Evolutionary conservation across 2,888 invertebrate species (phyloP).

Genomic region (Seladonia tumulorum): DNA sequence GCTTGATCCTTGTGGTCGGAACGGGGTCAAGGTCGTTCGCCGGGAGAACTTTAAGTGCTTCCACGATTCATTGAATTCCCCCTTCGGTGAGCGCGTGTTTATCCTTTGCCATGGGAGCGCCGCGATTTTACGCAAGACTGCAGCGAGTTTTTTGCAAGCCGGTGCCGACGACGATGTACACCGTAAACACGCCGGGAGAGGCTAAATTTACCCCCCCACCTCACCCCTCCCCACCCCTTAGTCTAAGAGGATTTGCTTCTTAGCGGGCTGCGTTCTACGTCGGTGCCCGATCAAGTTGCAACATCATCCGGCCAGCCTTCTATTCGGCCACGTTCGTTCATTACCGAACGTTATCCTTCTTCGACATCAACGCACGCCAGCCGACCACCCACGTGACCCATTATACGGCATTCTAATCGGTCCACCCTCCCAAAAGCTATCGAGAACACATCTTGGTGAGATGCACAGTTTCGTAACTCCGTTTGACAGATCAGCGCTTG

Average conservation of each 20-base stretch:
- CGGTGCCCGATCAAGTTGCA: slow-evolving; percentile 3
- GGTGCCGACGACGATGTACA: background rate
- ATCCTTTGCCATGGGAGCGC: slow-evolving; percentile 13
- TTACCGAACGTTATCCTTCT: background rate
- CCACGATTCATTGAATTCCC: slow-evolving; percentile 68
- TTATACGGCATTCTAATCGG: background rate
- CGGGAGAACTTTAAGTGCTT: slow-evolving; percentile 74
- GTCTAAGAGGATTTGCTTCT: slow-evolving; percentile 8
- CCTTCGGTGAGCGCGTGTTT: background rate
- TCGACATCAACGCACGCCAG: slow-evolving; percentile 29
- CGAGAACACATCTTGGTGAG: background rate
- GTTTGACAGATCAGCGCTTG: slow-evolving; percentile 31
- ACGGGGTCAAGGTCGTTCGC: slow-evolving; percentile 75
- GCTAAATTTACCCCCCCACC: slow-evolving; percentile 18
- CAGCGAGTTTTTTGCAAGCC: background rate
- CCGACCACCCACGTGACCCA: slow-evolving; percentile 44
- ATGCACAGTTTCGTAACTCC: background rate
- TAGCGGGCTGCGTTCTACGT: background rate
- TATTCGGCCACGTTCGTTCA: background rate
- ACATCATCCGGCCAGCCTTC: background rate
- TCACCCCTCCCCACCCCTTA: too few relatives aligned
- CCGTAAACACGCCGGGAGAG: slow-evolving; percentile 24
- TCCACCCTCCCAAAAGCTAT: background rate
- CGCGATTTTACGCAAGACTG: slow-evolving; percentile 47
- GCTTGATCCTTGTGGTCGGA: slow-evolving; percentile 57